These are phyloP conservation scores for Caenorhabditis uteleia DNA, from an alignment of 2,888 invertebrate genomes.

Conservation along the genomic window DNA sequence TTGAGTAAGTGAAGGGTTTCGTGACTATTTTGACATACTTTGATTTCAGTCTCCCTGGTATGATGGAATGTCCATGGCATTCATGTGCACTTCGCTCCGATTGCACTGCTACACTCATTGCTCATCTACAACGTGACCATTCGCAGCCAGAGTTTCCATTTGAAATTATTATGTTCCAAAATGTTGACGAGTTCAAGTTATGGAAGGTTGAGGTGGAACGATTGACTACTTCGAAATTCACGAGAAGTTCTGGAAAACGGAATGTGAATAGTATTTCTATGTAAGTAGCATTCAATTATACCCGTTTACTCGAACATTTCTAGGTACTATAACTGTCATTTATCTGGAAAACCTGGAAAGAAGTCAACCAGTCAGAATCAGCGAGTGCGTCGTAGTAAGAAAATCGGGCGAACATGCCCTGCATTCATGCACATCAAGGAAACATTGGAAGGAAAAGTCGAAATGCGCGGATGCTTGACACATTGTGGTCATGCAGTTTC, in stretches of 20 bases:
- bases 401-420: slow-evolving; percentile 48
- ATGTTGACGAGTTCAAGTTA: slow-evolving; percentile 25
- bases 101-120: slow-evolving; percentile 27
- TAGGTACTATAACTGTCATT: slow-evolving; percentile 48
- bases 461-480: slow-evolving; percentile 46
- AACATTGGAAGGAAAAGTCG: slow-evolving; percentile 40
- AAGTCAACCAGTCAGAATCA: slow-evolving; percentile 1
- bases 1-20: too few species aligned
- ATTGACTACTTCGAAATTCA: slow-evolving; percentile 31
- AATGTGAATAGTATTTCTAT: slow-evolving; percentile 19
- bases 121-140: slow-evolving; percentile 34
- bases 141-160: slow-evolving; percentile 14
- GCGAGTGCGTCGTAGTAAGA: slow-evolving; percentile 42
- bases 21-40: too few species aligned
- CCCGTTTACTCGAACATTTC: not conserved
- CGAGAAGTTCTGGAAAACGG: slow-evolving; percentile 29
- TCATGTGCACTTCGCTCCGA: slow-evolving; percentile 30
- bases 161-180: slow-evolving; percentile 33
- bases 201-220: slow-evolving; percentile 37
- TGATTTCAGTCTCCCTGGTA: too few species aligned
- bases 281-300: slow-evolving; percentile 6
- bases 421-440: slow-evolving; percentile 51
- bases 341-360: slow-evolving; percentile 27
- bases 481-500: slow-evolving; percentile 47
- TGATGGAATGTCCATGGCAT: slow-evolving; percentile 7